Base-by-base conservation (phyloP, 2,888 invertebrate genomes). In the Drosophila putrida region DNA sequence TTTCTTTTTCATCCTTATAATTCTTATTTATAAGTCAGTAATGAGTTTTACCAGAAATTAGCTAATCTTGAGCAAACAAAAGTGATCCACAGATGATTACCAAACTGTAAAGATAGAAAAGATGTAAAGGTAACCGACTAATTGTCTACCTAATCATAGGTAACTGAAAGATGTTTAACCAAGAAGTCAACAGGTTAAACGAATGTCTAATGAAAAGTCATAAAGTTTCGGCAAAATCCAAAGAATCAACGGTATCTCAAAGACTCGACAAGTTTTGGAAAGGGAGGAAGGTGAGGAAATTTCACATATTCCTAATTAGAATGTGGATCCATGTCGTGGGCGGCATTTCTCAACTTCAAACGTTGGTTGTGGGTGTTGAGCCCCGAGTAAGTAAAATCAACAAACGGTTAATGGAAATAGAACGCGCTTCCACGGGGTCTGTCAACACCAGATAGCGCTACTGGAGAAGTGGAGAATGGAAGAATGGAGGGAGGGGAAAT, bases 391-490 rank as follows among this genome's bases (percentile, higher is more conserved):
- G 61, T 44, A 47, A 57, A 73, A 50, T 36, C 69, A 63, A 65
- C 59, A 73, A 39, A 10, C 49, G 69, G 72, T 64, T 71, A 75
- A 75, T 75, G 68, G 63, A 63, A 72, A 75, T 75, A 68, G 75
- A 80, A 61, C 65, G 44, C 71, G 66, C 54, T 68, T 68, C 75
- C 53, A 39, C 44, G 71, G 71, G 75, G 71, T 74, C 76, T 75
- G 82, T 79, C 82, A 80, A 82, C 85, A 80, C 25, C 38, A 77
- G 82, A 85, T 84, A 82, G 71, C 80, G 31, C 28, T 62, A 39
- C 53, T 25, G 31, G 28, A 4, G 28, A 6, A 31, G 31, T 31
- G 28, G 31, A 4, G 31, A 67, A 41, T 57, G 53, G 9, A 9
- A 15, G 46, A 6, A 47, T 33, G 41, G 8, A 27, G 58, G 10